These are phyloP conservation scores for Eurois occulta DNA, from an alignment of 2,888 invertebrate genomes.

Conservation along the genomic window DNA sequence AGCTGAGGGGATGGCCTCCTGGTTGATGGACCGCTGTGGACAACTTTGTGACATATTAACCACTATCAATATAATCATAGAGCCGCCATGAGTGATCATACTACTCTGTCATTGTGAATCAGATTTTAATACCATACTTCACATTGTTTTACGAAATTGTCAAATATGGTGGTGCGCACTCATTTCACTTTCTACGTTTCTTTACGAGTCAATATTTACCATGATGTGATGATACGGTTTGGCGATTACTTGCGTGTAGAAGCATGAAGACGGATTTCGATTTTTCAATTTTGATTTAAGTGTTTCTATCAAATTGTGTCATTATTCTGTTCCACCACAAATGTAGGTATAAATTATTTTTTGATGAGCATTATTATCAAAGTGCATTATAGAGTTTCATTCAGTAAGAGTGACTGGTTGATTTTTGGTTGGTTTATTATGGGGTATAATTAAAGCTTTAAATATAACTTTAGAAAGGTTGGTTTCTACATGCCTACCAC, in stretches of 20 bases:
- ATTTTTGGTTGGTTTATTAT: not conserved
- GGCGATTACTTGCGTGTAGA: constrained; percentile 35
- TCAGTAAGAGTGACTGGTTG: not conserved
- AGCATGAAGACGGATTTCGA: constrained; percentile 17
- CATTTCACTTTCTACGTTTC: constrained; percentile 33
- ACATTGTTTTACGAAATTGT: not conserved
- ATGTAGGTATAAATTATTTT: not conserved
- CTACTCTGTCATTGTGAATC: not conserved
- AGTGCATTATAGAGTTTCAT: not conserved
- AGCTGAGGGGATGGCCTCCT: not conserved
- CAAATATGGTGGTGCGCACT: not conserved
- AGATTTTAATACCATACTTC: not conserved
- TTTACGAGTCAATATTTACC: constrained; percentile 23
- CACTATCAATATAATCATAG: not conserved
- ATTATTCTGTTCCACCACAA: not conserved
- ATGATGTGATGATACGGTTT: constrained; percentile 37
- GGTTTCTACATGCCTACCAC: not conserved
- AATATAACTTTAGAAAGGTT: not conserved
- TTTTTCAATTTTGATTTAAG: not conserved
- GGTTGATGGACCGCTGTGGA: not conserved
- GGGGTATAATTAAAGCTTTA: not conserved
- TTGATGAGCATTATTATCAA: not conserved
- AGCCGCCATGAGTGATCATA: not conserved
- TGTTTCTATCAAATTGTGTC: constrained; percentile 8
- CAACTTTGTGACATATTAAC: not conserved